These are phyloP conservation scores for Sussaba pulchella DNA, from an alignment of 2,888 invertebrate species.

Conservation along the genomic window DNA sequence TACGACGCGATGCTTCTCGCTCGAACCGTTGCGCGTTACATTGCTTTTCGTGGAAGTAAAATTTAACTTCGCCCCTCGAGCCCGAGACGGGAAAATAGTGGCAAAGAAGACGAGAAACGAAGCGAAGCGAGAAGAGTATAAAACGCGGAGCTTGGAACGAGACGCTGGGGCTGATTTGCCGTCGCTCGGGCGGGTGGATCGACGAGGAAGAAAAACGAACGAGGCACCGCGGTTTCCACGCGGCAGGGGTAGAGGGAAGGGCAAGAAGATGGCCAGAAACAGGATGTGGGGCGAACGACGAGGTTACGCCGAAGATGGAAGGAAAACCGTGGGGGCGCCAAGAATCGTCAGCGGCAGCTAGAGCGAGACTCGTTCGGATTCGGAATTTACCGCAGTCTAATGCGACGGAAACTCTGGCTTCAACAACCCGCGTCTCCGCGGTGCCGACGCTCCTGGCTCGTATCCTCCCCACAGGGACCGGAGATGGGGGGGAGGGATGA, in stretches of 20 bases:
- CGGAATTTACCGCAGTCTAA: constrained; percentile 76
- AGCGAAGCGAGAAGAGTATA: constrained; percentile 25
- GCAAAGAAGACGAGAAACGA: constrained; percentile 24
- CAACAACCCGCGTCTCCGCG: constrained; percentile 64
- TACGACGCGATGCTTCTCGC: constrained; percentile 52
- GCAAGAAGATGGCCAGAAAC: too few relatives aligned
- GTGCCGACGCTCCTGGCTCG: constrained; percentile 27
- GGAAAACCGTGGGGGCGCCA: constrained; percentile 56
- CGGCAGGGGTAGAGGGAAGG: constrained; percentile 32
- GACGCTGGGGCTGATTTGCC: constrained; percentile 2
- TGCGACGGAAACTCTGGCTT: constrained; percentile 73
- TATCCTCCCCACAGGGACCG: constrained; percentile 43
- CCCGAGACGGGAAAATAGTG: background rate
- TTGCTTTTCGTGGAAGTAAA: constrained; percentile 66
- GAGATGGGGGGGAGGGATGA: constrained; percentile 62
- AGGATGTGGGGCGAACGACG: constrained; percentile 39
- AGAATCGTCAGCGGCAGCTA: too few relatives aligned
- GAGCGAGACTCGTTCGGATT: constrained; percentile 66
- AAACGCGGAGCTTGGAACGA: constrained; percentile 18
- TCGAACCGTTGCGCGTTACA: constrained; percentile 57
- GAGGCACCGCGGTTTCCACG: constrained; percentile 43
- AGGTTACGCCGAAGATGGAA: constrained; percentile 38
- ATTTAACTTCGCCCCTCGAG: constrained; percentile 54
- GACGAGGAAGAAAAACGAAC: constrained; percentile 3
- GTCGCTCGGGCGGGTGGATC: constrained; percentile 3